Evolutionary conservation across 2,888 invertebrate genomes (phyloP), one percentile per base, ranked within the genome.

Genomic region (Drosophila barbarae): DNA sequence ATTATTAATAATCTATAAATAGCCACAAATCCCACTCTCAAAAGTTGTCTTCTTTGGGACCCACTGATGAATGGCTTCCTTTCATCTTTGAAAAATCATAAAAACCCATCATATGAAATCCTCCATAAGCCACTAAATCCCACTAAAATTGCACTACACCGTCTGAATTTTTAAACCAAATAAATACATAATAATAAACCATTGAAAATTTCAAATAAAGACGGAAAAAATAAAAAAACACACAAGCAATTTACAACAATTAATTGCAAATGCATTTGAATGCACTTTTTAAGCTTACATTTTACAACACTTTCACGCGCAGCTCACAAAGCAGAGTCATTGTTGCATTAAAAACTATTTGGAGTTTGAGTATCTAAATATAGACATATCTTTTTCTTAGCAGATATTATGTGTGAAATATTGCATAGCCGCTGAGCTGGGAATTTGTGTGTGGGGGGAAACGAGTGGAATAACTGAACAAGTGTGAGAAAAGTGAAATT

Each of bases 231-330:
- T 34, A 2, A 21, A 38, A 47, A 32, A 47, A 8, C 7, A 18
- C 18, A 46, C 30, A 46, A n/a, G 32, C 15, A 54, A 70, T 70
- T 74, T 71, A 59, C 56, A 76, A 71, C 71, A 58, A 68, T 73
- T 70, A 65, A 77, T 71, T 71, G 64, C 67, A 71, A 58, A 68
- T 74, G 72, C 83, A 71, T 52, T 55, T 63, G 73, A 79, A 77
- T 84, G 80, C 79, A 81, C 69, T 80, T 79, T 82, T 72, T 58
- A 38, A 71, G 72, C 26, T 7, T 26, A 23, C 18, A 13, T 41
- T 23, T 41, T 23, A 23, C 71, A 84, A 79, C 74, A 76, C 82
- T 82, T 82, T 82, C 84, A 59, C 75, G 66, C 75, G 63, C 41
- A 38, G 21, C 15, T 42, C 38, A 49, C 49, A 55, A 59, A 26